A percentile compares a stretch with the other conserved stretches of the same genome.
These are phyloP conservation scores for Tethya wilhelma DNA, from an alignment of 37 sponge, comb jelly and placozoan genomes.

Conservation along the genomic window DNA sequence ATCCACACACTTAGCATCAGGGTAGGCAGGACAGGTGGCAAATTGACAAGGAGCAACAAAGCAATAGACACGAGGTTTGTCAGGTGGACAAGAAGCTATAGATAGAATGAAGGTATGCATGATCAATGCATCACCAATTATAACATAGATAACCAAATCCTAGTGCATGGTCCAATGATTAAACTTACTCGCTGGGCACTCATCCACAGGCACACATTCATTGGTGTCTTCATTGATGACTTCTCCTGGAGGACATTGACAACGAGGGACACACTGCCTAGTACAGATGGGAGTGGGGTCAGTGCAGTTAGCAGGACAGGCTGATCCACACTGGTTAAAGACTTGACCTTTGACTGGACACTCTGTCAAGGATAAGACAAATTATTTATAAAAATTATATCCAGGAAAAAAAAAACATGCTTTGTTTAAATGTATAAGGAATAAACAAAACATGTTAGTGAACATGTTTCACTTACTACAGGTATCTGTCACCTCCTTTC, in stretches of 20 bases:
- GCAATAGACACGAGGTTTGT: conserved; percentile 49
- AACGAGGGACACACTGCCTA: conserved; percentile 13
- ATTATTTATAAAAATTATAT: too few relatives aligned
- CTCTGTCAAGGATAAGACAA: background rate
- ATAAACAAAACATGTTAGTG: background rate
- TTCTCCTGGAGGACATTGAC: conserved; percentile 23
- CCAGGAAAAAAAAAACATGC: too few relatives aligned
- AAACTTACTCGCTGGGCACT: conserved; percentile 16
- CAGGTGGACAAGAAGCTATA: conserved; percentile 34
- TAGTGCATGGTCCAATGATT: background rate
- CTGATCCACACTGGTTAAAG: conserved; percentile 26
- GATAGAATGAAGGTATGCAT: background rate
- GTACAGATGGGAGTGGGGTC: conserved; percentile 36
- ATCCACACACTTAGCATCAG: conserved; percentile 49
- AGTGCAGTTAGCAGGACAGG: conserved; percentile 36
- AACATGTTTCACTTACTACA: background rate
- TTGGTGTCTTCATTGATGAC: conserved; percentile 28
- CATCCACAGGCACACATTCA: conserved; percentile 17
- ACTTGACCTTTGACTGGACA: too few relatives aligned
- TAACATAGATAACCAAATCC: background rate
- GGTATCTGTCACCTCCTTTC: too few relatives aligned
- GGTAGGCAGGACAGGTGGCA: conserved; percentile 55
- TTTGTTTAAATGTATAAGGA: too few relatives aligned
- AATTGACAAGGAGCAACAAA: conserved; percentile 56
- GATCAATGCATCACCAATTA: background rate